Base-by-base conservation (phyloP, 1,140 invertebrate species). In the Apis florea region DNA sequence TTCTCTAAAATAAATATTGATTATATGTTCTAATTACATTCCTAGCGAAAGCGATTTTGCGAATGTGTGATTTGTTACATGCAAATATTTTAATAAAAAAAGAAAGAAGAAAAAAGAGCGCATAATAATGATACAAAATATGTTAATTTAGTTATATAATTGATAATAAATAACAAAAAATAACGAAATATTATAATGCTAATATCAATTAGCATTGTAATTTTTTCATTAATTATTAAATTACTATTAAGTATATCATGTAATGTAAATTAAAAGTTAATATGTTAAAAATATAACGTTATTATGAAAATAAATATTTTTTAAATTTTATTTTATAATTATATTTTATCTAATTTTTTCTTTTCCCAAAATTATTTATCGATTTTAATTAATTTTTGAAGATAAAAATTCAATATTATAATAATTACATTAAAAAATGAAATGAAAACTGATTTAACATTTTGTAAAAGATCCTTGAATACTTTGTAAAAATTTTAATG, bases 31-130 rank as follows among this genome's bases (percentile, higher is more conserved):
- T 77, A 77, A 49, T 68, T 56, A 19, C 31, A 68, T 56, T 77
- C 21, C 31, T 67, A 67, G 63, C 63, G 31, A 47, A 77, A 67
- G 74, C 63, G 31, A 77, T 77, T 56, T 47, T 67, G 74, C 63
- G 31, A 67, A 24, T 68, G 74, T 77, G 74, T 77, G 40, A 68
- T 47, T 54, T 76, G 61, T 76, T 67, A 64, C 74, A 77, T 77
- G 74, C 74, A 77, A 21, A 54, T 68, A 68, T 56, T 47, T 56
- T 21, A 40, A 53, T 56, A 17, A 17, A 53, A 21, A 53, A 21
- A 19, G 11, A 63, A 17, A n/a, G 6, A 51, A 66, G 26, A 9
- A 75, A n/a, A 26, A 21, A 8, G n/a, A 19, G 21, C n/a, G 21
- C 21, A 17, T 24, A 54, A 15, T 21, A 66, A 66, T 10, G 31